Evolutionary conservation across 1,140 invertebrate species (phyloP).

Genomic region (Halotydeus destructor): DNA sequence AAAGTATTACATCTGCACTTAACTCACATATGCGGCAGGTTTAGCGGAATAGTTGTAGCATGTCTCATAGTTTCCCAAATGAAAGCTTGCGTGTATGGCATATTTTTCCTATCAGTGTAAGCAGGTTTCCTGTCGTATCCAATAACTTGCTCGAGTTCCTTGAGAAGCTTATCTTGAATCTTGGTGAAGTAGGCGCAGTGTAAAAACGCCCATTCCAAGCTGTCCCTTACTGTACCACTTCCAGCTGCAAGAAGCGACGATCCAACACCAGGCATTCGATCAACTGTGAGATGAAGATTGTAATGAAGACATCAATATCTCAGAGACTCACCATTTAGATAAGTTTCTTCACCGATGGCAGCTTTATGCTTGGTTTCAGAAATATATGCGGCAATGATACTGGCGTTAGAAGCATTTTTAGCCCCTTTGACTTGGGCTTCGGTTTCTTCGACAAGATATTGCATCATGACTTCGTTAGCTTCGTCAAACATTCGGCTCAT

Average conservation of each 20-base stretch:
- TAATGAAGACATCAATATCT: no score
- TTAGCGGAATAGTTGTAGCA: slow-evolving; percentile 14
- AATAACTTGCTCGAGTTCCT: slow-evolving; percentile 21
- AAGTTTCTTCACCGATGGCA: no score
- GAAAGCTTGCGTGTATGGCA: slow-evolving; percentile 19
- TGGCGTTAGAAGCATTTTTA: not conserved
- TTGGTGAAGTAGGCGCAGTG: slow-evolving; percentile 22
- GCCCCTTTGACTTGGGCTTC: not conserved
- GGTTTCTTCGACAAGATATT: slow-evolving; percentile 14
- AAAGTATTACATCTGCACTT: no score
- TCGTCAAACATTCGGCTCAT: no score
- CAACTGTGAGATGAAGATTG: slow-evolving; percentile 8
- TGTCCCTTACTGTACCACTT: slow-evolving; percentile 22
- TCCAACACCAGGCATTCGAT: slow-evolving; percentile 10
- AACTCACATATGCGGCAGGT: slow-evolving; percentile 10
- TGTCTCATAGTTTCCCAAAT: slow-evolving; percentile 18
- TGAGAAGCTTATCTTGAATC: slow-evolving; percentile 20
- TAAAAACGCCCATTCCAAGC: slow-evolving; percentile 21
- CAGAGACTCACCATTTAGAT: no score
- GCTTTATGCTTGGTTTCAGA: no score
- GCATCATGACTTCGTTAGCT: not conserved
- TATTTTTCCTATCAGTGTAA: slow-evolving; percentile 12
- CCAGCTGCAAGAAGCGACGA: slow-evolving; percentile 19
- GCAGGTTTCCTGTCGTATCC: slow-evolving; percentile 12
- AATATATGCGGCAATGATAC: not conserved